phyloP scores from a whole-genome alignment of 2,797 vertebrate genomes.

The Pagetopsis macropterus region DNA sequence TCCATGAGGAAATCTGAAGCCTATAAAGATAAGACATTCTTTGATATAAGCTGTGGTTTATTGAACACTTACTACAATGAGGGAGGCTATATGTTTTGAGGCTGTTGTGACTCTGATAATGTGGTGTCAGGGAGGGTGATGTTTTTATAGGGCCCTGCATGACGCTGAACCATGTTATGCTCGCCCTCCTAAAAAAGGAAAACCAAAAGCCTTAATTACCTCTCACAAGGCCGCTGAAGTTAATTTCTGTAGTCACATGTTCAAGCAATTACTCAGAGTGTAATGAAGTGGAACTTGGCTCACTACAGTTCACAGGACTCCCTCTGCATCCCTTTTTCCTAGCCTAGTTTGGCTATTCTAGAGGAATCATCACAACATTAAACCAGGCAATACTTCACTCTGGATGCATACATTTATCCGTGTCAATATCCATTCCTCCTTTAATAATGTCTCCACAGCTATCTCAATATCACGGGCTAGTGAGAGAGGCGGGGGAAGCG shows the following conservation, averaged over 20 bases:
- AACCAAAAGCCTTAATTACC: conserved; percentile 65
- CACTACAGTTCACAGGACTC: conserved; percentile 65
- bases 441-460: conserved; percentile 72
- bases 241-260: conserved; percentile 74
- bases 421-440: conserved; percentile 68
- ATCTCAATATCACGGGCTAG: conserved; percentile 75
- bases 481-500: conserved; percentile 55
- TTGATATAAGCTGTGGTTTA: conserved; percentile 4
- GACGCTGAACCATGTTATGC: conserved; percentile 12
- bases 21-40: not conserved
- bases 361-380: conserved; percentile 62
- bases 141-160: conserved; percentile 23
- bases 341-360: conserved; percentile 57
- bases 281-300: conserved; percentile 77
- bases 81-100: conserved; percentile 14
- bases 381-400: conserved; percentile 54
- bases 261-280: conserved; percentile 71
- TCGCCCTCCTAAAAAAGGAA: not conserved
- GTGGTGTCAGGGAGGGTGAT: conserved; percentile 8
- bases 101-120: conserved; percentile 22
- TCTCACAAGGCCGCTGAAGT: conserved; percentile 66
- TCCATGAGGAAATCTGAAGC: conserved; percentile 13
- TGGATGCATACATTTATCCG: conserved; percentile 61
- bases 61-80: conserved; percentile 10
- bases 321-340: conserved; percentile 24